These are phyloP conservation scores for Ascidia mentula DNA, from an alignment of 23 tunicate species.

Conservation along the genomic window DNA sequence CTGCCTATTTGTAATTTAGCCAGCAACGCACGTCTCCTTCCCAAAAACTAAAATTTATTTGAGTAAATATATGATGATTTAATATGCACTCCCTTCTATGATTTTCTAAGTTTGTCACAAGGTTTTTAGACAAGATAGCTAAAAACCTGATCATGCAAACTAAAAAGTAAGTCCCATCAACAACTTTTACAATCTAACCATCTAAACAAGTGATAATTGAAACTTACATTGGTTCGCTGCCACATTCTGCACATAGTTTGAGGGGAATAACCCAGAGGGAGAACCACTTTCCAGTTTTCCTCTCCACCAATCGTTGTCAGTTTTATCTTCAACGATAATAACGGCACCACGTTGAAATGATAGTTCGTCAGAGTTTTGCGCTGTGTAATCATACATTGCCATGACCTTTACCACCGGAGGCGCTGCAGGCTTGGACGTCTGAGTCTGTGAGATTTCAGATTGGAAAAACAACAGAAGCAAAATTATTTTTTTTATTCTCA, in stretches of 20 bases:
- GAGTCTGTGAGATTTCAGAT: background rate
- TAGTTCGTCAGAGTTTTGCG: constrained; percentile 81
- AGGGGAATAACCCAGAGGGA: constrained; percentile 67
- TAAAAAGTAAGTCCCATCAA: too few relatives aligned
- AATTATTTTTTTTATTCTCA: too few relatives aligned
- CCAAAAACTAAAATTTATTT: too few relatives aligned
- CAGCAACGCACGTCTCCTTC: too few relatives aligned
- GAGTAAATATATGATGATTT: too few relatives aligned
- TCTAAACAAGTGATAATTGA: too few relatives aligned
- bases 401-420: constrained; percentile 29
- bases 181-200: too few relatives aligned
- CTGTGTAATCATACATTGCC: constrained; percentile 91
- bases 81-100: too few relatives aligned
- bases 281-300: constrained; percentile 39
- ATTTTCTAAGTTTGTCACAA: too few relatives aligned
- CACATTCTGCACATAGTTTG: constrained; percentile 79
- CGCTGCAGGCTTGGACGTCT: background rate
- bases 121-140: too few relatives aligned
- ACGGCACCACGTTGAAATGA: constrained; percentile 63
- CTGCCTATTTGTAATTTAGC: too few relatives aligned
- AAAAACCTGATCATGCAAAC: too few relatives aligned
- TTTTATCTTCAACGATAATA: constrained; percentile 61
- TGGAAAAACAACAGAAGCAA: background rate
- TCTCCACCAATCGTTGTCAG: constrained; percentile 96
- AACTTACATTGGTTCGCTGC: background rate